Percentiles rank a stretch among this genome's conserved stretches.
Evolutionary conservation across 2,888 invertebrate genomes (phyloP).

Genomic region (Ectemnius continuus): DNA sequence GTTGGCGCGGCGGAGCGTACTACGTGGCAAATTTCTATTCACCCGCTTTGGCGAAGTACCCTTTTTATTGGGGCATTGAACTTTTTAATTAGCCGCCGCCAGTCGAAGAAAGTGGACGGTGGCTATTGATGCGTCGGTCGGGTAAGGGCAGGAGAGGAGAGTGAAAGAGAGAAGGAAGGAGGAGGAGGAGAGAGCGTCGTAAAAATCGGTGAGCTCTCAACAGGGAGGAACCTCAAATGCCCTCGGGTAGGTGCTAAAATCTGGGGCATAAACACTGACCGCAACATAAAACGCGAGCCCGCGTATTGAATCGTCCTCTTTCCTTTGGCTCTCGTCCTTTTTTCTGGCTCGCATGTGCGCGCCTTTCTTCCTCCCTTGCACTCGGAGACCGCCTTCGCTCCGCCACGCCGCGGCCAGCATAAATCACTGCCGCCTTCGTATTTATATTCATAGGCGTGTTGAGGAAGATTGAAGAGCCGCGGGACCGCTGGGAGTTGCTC

Average conservation of each 20-base stretch:
- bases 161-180: slow-evolving; percentile 22
- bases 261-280: slow-evolving; percentile 74
- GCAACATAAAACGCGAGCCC: slow-evolving; percentile 69
- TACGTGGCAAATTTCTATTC: too few relatives aligned
- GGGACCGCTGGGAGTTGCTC: slow-evolving; percentile 68
- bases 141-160: slow-evolving; percentile 22
- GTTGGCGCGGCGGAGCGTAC: too few relatives aligned
- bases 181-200: slow-evolving; percentile 43
- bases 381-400: slow-evolving; percentile 32
- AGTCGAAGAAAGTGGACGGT: background rate
- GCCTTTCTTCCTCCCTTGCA: slow-evolving; percentile 29
- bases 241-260: slow-evolving; percentile 71
- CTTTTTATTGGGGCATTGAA: slow-evolving; percentile 5
- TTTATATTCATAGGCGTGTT: slow-evolving; percentile 74
- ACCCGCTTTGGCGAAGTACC: too few relatives aligned
- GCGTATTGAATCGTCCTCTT: slow-evolving; percentile 68
- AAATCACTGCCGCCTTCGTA: slow-evolving; percentile 73
- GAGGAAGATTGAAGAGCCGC: slow-evolving; percentile 74
- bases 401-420: slow-evolving; percentile 58
- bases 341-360: too few relatives aligned
- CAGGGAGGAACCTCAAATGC: slow-evolving; percentile 61
- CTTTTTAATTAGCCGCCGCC: slow-evolving; percentile 1
- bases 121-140: background rate
- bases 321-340: slow-evolving; percentile 11
- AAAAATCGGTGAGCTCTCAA: slow-evolving; percentile 72